Evolutionary conservation across 2,888 invertebrate species (phyloP), one percentile per base, ranked within the genome.

Genomic region (Lasioglossum marginatum): DNA sequence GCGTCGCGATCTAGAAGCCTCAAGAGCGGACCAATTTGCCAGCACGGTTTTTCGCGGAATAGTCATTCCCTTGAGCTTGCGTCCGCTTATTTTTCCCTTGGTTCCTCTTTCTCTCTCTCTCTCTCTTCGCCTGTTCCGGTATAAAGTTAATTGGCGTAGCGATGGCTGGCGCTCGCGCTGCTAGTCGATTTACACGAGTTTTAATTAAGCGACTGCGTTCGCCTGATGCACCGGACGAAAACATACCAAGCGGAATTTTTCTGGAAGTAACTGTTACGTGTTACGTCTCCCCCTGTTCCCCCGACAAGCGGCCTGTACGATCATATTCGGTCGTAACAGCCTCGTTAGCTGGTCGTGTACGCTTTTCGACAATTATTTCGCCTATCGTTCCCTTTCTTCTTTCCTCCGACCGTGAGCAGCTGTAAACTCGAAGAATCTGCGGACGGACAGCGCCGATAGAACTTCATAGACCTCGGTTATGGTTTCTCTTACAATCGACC

Each of bases 111-210:
- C 34, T 23, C 31, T 73, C 27, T 57, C n/a, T n/a, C 70, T 14
- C 14, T n/a, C 40, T 63, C 52, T 40, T 68, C 52, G 27, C 23
- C 60, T 43, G 68, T 76, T 73, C 60, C 85, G 72, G 72, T 71
- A 70, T 48, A 66, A 81, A 86, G 79, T 79, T 86, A 86, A 86
- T 86, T 86, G 82, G 86, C 86, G 86, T 86, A 37, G 85, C 83
- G 70, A 40, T 70, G 52, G 85, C 83, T 63, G 63, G 63, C 63
- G 63, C 63, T 63, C 31, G 66, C 43, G 23, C 74, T 70, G 83
- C 72, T 68, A 70, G 81, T 78, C 85, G 81, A 82, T 82, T 85
- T 82, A 82, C 86, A 79, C 52, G 79, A 74, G 82, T 73, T 82
- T 85, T 85, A 86, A 86, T 85, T 86, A 85, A 79, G 73, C 78